phyloP scores from a whole-genome alignment of 1,140 invertebrate species.

The Teleogryllus occipitalis region DNA sequence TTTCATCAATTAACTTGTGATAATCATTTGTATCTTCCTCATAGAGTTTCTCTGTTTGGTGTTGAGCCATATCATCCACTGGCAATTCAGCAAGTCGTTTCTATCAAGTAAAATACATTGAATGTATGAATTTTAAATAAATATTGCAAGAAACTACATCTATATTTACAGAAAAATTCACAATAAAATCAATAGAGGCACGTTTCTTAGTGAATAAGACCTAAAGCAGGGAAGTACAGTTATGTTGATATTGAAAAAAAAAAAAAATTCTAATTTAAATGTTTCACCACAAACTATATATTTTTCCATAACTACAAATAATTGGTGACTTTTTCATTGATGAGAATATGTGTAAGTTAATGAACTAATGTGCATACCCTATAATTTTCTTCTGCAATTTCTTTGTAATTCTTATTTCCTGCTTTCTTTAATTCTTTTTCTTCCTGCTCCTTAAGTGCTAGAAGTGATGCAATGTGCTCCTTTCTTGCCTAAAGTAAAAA shows the following conservation, averaged over 20 bases:
- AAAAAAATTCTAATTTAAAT: no score
- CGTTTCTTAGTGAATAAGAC: no score
- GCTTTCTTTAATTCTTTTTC: slow-evolving; percentile 51
- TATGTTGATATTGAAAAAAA: no score
- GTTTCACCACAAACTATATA: no score
- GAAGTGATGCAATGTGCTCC: slow-evolving; percentile 37
- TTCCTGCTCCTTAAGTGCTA: slow-evolving; percentile 49
- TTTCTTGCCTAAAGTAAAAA: slow-evolving; percentile 14
- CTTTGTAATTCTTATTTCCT: slow-evolving; percentile 54
- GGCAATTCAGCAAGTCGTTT: not conserved
- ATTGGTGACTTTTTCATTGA: no score
- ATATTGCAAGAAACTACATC: not conserved
- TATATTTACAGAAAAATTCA: not conserved
- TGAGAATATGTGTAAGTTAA: no score
- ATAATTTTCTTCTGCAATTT: slow-evolving; percentile 60
- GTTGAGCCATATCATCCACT: not conserved
- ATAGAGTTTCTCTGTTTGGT: no score
- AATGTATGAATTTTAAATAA: not conserved
- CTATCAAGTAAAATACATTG: not conserved
- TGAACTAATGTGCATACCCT: slow-evolving; percentile 32
- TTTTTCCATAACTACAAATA: no score
- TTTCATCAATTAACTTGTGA: no score
- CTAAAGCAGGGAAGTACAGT: no score
- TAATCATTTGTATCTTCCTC: no score
- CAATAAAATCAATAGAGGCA: no score